phyloP scores from a whole-genome alignment of 2,888 invertebrate genomes.

The Leucoma salicis region DNA sequence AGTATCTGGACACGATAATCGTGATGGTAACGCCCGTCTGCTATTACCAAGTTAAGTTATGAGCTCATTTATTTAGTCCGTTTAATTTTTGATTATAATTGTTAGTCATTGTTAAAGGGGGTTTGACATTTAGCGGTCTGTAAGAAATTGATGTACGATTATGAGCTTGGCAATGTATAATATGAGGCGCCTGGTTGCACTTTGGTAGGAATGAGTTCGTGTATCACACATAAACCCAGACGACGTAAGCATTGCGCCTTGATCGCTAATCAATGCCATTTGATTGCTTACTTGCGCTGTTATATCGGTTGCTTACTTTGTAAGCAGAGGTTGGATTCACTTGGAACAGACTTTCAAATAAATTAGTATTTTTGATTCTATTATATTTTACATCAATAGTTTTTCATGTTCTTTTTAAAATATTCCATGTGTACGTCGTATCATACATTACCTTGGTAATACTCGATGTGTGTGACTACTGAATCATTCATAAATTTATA shows the following conservation, averaged over 20 bases:
- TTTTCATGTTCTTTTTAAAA: too few species aligned
- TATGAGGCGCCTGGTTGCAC: constrained; percentile 44
- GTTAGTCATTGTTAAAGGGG: constrained; percentile 57
- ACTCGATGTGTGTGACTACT: too few species aligned
- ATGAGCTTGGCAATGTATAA: constrained; percentile 57
- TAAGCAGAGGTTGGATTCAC: too few species aligned
- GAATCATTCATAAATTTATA: too few species aligned
- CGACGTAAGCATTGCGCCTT: constrained; percentile 35
- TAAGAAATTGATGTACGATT: constrained; percentile 70
- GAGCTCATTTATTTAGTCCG: constrained; percentile 63
- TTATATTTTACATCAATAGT: too few species aligned
- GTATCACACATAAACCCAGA: constrained; percentile 23
- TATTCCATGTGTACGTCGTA: too few species aligned
- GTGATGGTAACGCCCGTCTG: constrained; percentile 66
- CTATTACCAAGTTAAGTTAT: constrained; percentile 62
- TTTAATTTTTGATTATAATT: constrained; percentile 54
- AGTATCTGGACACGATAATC: constrained; percentile 66
- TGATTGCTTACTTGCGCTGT: constrained; percentile 70
- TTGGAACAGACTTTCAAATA: too few species aligned
- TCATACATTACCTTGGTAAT: too few species aligned
- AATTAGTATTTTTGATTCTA: too few species aligned
- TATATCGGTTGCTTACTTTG: too few species aligned
- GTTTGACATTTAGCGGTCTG: constrained; percentile 58
- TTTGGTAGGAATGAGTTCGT: constrained; percentile 18
- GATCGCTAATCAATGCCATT: constrained; percentile 56